These are phyloP conservation scores for Cerceris rybyensis DNA, from an alignment of 2,888 invertebrate genomes.

Conservation along the genomic window DNA sequence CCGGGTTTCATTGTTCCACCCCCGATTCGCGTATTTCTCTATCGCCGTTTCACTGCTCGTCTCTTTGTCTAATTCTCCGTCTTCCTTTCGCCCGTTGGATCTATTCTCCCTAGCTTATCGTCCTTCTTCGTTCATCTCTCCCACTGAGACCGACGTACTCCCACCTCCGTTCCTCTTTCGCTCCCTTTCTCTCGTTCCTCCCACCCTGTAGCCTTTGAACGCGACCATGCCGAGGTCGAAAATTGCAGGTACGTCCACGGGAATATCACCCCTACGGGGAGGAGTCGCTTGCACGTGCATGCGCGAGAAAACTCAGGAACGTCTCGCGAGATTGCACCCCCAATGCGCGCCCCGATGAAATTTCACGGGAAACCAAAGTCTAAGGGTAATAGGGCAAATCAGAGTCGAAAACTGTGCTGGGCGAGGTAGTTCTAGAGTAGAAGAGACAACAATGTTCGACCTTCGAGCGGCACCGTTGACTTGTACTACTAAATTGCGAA, in stretches of 20 bases:
- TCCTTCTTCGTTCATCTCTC: no score
- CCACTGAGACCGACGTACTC: no score
- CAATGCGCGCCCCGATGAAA: background rate
- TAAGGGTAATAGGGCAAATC: no score
- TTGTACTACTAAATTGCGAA: slow-evolving; percentile 2
- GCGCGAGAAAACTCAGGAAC: slow-evolving; percentile 56
- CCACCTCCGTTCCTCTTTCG: slow-evolving; percentile 17
- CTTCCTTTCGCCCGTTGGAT: no score
- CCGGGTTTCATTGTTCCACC: background rate
- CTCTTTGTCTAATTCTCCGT: no score
- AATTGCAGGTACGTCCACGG: slow-evolving; percentile 45
- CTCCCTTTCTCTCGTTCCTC: slow-evolving; percentile 9
- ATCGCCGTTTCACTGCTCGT: no score
- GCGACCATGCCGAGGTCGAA: slow-evolving; percentile 34
- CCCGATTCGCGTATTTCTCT: no score
- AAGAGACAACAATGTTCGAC: slow-evolving; percentile 3
- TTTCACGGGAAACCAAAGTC: background rate
- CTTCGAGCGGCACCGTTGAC: background rate
- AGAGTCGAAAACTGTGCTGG: background rate
- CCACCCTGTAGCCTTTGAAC: slow-evolving; percentile 11
- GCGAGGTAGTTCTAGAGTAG: no score
- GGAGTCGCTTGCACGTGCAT: slow-evolving; percentile 54
- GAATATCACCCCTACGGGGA: slow-evolving; percentile 40
- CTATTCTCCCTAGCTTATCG: no score
- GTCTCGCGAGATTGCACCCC: slow-evolving; percentile 27